phyloP scores from a whole-genome alignment of 2,888 invertebrate species.

The Cryptocheilus praepositus region DNA sequence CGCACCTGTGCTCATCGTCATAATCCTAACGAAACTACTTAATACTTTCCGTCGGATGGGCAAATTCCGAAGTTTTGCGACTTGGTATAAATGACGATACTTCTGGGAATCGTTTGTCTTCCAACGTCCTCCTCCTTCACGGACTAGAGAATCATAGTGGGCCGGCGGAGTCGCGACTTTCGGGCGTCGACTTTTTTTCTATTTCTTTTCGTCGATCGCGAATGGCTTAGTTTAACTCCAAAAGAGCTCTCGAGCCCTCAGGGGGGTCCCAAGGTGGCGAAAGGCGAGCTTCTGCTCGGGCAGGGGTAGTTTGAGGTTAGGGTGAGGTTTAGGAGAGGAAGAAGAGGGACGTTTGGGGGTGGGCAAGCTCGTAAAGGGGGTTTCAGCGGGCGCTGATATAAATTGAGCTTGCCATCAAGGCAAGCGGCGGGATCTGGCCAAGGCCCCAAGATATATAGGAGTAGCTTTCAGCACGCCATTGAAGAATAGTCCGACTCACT shows the following conservation, averaged over 20 bases:
- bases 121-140: no score
- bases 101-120: no score
- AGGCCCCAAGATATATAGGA: constrained; percentile 65
- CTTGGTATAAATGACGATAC: no score
- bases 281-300: constrained; percentile 31
- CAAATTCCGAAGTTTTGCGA: no score
- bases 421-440: constrained; percentile 70
- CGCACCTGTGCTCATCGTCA: no score
- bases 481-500: constrained; percentile 62
- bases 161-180: background rate
- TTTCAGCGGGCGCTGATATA: constrained; percentile 72
- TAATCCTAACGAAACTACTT: no score
- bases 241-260: constrained; percentile 42
- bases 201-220: constrained; percentile 57
- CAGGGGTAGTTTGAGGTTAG: constrained; percentile 43
- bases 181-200: constrained; percentile 34
- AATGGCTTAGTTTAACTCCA: constrained; percentile 60
- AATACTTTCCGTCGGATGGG: no score
- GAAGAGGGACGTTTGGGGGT: constrained; percentile 43
- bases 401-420: constrained; percentile 73
- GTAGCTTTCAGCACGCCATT: constrained; percentile 65
- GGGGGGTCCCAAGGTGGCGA: constrained; percentile 44
- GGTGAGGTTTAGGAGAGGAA: constrained; percentile 45
- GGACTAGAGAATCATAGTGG: background rate
- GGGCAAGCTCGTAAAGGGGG: constrained; percentile 72